phyloP scores from a whole-genome alignment of 2,888 invertebrate genomes.

The Watsonalla cultraria region DNA sequence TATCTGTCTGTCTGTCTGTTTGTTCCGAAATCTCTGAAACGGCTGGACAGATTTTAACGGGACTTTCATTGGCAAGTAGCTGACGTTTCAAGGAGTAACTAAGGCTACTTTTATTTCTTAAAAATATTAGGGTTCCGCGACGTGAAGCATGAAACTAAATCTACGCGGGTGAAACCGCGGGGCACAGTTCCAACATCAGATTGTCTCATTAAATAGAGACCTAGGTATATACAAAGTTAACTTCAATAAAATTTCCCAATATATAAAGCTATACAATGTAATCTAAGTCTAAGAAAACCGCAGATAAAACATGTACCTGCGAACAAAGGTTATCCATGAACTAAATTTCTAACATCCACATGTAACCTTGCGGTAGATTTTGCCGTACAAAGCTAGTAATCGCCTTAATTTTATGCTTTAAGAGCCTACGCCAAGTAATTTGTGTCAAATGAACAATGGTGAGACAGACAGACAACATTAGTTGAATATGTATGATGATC shows the following conservation, averaged over 20 bases:
- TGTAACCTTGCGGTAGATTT: conserved; percentile 50
- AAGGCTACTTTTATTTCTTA: too few species aligned
- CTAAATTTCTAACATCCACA: conserved; percentile 48
- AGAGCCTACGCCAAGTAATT: conserved; percentile 61
- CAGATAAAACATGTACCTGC: conserved; percentile 14
- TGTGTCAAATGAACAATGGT: conserved; percentile 62
- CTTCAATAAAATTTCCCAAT: background rate
- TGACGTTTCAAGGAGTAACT: too few species aligned
- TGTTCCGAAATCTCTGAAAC: too few species aligned
- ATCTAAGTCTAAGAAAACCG: conserved; percentile 3
- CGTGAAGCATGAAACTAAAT: too few species aligned
- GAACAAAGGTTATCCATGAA: conserved; percentile 56
- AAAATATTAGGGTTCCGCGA: too few species aligned
- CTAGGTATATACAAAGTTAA: background rate
- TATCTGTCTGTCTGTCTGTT: too few species aligned
- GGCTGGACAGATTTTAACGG: too few species aligned
- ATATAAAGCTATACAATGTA: background rate
- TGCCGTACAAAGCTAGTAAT: conserved; percentile 33
- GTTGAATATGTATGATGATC: conserved; percentile 65
- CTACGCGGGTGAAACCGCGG: too few species aligned
- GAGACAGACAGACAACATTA: conserved; percentile 57
- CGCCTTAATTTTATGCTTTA: conserved; percentile 41
- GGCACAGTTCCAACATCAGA: too few species aligned
- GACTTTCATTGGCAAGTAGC: too few species aligned
- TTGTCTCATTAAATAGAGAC: too few species aligned